A percentile compares a stretch with the other conserved stretches of the same genome.
Conservation (phyloP, 2,113 vertebrate genomes). For the Ameiurus melas region DNA sequence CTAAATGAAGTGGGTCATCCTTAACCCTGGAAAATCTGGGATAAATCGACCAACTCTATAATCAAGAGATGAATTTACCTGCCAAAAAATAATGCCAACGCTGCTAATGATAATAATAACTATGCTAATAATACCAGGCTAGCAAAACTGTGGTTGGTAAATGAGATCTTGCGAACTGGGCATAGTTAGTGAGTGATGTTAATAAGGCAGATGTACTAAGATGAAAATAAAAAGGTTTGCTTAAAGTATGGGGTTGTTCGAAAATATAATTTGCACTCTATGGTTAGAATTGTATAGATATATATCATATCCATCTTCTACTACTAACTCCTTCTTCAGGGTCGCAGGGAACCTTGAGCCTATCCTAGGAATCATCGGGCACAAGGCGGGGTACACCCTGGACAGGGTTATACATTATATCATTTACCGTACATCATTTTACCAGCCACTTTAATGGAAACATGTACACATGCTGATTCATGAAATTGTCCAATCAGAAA, state of each 20-base stretch:
- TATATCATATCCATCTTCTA: too few species aligned
- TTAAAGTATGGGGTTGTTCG: background rate
- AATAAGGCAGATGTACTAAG: background rate
- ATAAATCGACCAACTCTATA: background rate
- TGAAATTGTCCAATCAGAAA: background rate
- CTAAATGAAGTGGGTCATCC: constrained; percentile 43
- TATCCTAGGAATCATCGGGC: too few species aligned
- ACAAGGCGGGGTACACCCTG: too few species aligned
- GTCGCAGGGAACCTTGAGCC: too few species aligned
- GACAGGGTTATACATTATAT: too few species aligned
- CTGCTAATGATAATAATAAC: background rate
- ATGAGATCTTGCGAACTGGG: background rate
- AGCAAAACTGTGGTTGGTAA: background rate
- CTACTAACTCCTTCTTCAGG: too few species aligned
- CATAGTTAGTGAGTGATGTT: background rate
- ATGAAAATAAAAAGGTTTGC: background rate
- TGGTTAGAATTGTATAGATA: too few species aligned
- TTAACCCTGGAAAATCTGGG: constrained; percentile 42
- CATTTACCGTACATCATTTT: background rate
- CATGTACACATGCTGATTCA: background rate
- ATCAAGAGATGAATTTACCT: background rate
- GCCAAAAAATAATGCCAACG: background rate
- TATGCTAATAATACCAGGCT: background rate
- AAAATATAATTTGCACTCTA: background rate
- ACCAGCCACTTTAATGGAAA: background rate